These are phyloP conservation scores for Caradrina kadenii DNA, from an alignment of 2,888 invertebrate genomes.

Conservation along the genomic window DNA sequence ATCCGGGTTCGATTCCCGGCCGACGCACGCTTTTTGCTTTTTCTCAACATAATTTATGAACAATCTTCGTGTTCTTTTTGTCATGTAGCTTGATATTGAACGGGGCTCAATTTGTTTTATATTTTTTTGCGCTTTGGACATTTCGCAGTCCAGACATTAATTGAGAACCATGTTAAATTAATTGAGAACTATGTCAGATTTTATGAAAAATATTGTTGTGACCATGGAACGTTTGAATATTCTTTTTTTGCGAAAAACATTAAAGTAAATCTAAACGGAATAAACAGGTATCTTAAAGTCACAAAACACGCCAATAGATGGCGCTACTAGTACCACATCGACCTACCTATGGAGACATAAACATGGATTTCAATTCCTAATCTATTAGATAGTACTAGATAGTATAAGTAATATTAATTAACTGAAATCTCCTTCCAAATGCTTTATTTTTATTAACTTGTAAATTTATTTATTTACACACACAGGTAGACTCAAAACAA, in stretches of 20 bases:
- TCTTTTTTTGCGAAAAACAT: too few species aligned
- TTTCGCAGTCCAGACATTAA: too few species aligned
- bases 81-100: too few species aligned
- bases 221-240: too few species aligned
- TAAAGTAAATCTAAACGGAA: neutral
- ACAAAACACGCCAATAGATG: slow-evolving; percentile 44
- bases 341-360: neutral
- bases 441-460: neutral
- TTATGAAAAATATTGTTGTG: too few species aligned
- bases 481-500: too few species aligned
- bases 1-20: slow-evolving; percentile 89
- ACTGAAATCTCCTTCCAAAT: neutral
- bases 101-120: too few species aligned
- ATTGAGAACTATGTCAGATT: too few species aligned
- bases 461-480: too few species aligned
- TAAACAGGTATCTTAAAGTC: neutral
- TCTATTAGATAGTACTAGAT: neutral
- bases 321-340: slow-evolving; percentile 32
- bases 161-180: too few species aligned
- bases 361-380: neutral
- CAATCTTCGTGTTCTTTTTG: too few species aligned
- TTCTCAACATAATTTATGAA: neutral
- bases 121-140: too few species aligned
- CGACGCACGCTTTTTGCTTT: slow-evolving; percentile 85
- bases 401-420: neutral